A percentile compares a stretch with the other conserved stretches of the same genome.
Conservation (phyloP, 2,797 vertebrate species). For the Heteromormyrus szaboi region DNA sequence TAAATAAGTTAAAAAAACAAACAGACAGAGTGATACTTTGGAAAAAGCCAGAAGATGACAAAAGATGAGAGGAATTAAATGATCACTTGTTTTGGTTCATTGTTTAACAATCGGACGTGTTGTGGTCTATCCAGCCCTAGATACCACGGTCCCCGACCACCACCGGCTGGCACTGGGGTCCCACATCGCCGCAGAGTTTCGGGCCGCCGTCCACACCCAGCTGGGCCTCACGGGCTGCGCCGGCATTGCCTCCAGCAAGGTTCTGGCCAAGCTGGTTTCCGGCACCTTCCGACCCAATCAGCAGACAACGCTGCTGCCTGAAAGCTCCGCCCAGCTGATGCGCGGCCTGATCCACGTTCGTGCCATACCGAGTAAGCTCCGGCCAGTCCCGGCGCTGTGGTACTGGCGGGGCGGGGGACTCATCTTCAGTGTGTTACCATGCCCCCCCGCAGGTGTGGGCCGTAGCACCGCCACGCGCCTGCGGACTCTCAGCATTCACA, state of each 20-base stretch:
- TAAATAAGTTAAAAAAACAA: neutral
- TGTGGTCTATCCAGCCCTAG: slow-evolving; percentile 48
- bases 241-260: slow-evolving; percentile 76
- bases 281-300: slow-evolving; percentile 85
- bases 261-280: slow-evolving; percentile 80
- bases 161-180: slow-evolving; percentile 67
- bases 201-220: slow-evolving; percentile 55
- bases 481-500: slow-evolving; percentile 63
- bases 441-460: slow-evolving; percentile 69
- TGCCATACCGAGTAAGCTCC: slow-evolving; percentile 72
- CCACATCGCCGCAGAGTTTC: slow-evolving; percentile 73
- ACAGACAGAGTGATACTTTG: neutral
- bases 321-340: slow-evolving; percentile 64
- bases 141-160: slow-evolving; percentile 48
- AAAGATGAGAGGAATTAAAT: slow-evolving; percentile 36
- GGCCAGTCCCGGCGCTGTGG: neutral
- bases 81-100: neutral
- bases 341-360: slow-evolving; percentile 56
- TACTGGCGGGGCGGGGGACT: neutral
- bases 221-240: slow-evolving; percentile 80
- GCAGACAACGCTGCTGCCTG: slow-evolving; percentile 77
- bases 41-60: neutral
- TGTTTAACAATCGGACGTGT: neutral
- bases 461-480: slow-evolving; percentile 71
- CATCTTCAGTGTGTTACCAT: neutral